These are phyloP conservation scores for Empis livida DNA, from an alignment of 2,888 invertebrate species.

Conservation along the genomic window DNA sequence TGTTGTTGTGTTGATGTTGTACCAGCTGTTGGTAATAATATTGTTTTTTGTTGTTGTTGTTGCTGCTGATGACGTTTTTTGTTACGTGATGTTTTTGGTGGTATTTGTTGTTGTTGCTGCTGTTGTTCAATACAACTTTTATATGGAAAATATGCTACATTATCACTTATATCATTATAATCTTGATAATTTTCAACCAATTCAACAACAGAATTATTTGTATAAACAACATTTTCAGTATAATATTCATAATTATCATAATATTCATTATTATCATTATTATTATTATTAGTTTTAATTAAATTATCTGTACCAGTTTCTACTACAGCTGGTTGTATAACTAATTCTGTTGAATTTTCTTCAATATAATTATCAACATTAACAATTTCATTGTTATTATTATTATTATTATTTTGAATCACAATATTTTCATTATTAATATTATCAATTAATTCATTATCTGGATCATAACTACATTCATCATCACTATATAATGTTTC, in stretches of 20 bases:
- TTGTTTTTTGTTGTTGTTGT: conserved; percentile 10
- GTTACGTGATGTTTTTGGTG: conserved; percentile 12
- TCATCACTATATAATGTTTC: not conserved
- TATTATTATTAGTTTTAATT: no score
- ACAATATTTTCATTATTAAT: not conserved
- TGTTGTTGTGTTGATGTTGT: conserved; percentile 10
- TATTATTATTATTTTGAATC: not conserved
- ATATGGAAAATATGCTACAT: conserved; percentile 8
- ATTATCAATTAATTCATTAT: not conserved
- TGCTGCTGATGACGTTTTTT: conserved; percentile 9
- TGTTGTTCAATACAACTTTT: conserved; percentile 9
- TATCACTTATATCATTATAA: no score
- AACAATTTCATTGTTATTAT: not conserved
- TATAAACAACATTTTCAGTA: no score
- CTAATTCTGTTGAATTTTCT: not conserved
- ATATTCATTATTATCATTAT: no score
- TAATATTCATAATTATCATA: no score
- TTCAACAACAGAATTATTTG: no score
- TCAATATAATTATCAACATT: not conserved
- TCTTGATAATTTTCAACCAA: no score
- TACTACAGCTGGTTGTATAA: not conserved
- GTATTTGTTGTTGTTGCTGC: conserved; percentile 12
- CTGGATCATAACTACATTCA: not conserved
- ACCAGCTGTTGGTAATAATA: conserved; percentile 9
- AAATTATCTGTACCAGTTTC: not conserved